These are phyloP conservation scores for Halcyon malimbica DNA, from an alignment of 2,113 vertebrate genomes.

Conservation along the genomic window DNA sequence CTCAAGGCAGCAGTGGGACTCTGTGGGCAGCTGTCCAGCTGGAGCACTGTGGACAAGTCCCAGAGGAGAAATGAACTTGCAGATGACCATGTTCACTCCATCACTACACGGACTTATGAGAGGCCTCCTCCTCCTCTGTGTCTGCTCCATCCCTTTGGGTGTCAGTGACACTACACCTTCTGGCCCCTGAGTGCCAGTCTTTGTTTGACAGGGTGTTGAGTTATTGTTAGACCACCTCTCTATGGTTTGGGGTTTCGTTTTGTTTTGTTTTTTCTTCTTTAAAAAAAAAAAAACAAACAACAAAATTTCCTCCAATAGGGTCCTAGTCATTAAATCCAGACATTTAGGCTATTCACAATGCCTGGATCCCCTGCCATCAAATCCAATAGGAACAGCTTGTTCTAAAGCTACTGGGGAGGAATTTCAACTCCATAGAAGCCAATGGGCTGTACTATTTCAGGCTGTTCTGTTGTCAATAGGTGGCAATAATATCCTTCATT, in stretches of 20 bases:
- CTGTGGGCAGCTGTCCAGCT: background rate
- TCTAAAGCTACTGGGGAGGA: background rate
- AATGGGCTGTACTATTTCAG: constrained; percentile 8
- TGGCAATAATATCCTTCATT: constrained; percentile 68
- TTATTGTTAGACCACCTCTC: background rate
- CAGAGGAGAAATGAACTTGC: background rate
- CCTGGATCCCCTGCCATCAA: background rate
- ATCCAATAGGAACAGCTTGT: background rate
- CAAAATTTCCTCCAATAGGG: background rate
- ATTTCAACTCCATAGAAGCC: background rate
- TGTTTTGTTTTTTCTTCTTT: background rate
- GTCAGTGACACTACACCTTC: fast-evolving
- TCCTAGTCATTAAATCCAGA: background rate
- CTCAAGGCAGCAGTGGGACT: fast-evolving
- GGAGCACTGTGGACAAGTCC: background rate
- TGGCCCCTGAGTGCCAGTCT: background rate
- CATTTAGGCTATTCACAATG: background rate
- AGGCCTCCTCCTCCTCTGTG: background rate
- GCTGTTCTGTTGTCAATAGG: constrained; percentile 50
- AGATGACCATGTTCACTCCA: background rate
- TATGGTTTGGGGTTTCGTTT: background rate
- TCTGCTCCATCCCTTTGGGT: background rate
- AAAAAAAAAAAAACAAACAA: too few species aligned
- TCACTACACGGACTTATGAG: background rate
- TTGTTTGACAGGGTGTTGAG: background rate